A percentile compares a stretch with the other conserved stretches of the same genome.
Evolutionary conservation across 2,797 vertebrate species (phyloP).

Genomic region (Scarus forsteni): DNA sequence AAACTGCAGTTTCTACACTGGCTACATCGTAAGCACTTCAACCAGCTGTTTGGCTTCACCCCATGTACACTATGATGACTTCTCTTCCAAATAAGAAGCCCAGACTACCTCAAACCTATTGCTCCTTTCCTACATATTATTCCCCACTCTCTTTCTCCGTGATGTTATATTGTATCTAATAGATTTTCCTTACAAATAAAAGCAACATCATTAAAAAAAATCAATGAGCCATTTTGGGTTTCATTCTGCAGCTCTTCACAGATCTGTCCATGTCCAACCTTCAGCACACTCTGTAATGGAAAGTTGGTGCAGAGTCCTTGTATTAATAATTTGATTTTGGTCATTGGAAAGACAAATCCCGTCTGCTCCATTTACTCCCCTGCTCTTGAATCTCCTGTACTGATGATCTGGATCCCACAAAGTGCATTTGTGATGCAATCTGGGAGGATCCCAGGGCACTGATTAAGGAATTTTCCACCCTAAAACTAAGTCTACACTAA

Average conservation of each 20-base stretch:
- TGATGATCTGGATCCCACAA: slow-evolving; percentile 55
- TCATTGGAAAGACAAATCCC: slow-evolving; percentile 12
- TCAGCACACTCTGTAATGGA: slow-evolving; percentile 43
- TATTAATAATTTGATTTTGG: slow-evolving; percentile 28
- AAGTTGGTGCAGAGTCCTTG: slow-evolving; percentile 24
- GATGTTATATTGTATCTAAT: too few relatives aligned
- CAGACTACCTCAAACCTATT: too few relatives aligned
- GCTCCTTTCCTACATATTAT: too few relatives aligned
- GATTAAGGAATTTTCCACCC: slow-evolving; percentile 63
- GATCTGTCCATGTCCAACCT: slow-evolving; percentile 28
- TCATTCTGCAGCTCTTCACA: slow-evolving; percentile 52
- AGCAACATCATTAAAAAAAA: too few relatives aligned
- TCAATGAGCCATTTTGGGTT: neutral
- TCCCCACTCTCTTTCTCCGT: too few relatives aligned
- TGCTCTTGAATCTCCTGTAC: slow-evolving; percentile 18
- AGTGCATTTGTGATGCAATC: slow-evolving; percentile 49
- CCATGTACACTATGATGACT: too few relatives aligned
- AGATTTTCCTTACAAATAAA: too few relatives aligned
- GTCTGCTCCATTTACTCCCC: slow-evolving; percentile 50
- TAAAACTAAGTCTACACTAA: slow-evolving; percentile 24
- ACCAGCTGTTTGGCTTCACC: too few relatives aligned
- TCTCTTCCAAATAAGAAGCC: too few relatives aligned
- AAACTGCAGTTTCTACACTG: too few relatives aligned
- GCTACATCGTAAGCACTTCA: too few relatives aligned
- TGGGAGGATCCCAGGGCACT: slow-evolving; percentile 46